Evolutionary conservation across 2,888 invertebrate genomes (phyloP), one percentile per base, ranked within the genome.

Genomic region (Mallateleia sp.): DNA sequence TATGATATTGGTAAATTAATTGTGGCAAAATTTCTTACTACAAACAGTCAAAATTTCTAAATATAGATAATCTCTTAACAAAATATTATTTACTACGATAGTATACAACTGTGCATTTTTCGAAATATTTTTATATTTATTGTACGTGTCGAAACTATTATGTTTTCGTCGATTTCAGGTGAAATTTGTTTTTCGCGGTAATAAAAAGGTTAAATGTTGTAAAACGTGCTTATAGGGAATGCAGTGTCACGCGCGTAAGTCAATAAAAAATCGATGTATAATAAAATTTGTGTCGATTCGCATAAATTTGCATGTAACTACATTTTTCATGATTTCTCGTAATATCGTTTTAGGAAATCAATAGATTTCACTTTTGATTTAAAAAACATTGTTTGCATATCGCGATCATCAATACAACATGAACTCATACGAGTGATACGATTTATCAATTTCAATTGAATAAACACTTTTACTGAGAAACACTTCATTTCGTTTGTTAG

Each of bases 261-360:
- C 77, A 81, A 81, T 77, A 72, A 81, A 81, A 77, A 81, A 81
- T 85, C 81, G 60, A 77, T 69, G 54, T 25, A 47, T 85, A 77
- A 85, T 85, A 34, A 67, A 81, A 81, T 85, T 71, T 81, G 34
- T 60, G 45, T 42, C 77, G 52, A 56, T 66, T 56, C 25, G 80
- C 66, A 81, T 77, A 72, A 72, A 85, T 85, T 85, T 80, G 80
- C 80, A 77, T 85, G 66, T 38, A 60, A 52, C 79, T 24, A 18
- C 24, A 64, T 66, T 45, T 50, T 67, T 67, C 38, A 9, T 20
- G 45, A 66, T 58, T 45, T 34, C 47, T 60, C 42, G 32, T 75
- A 81, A 81, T 45, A 15, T 60, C 64, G n/a, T 77, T 77, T 66
- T 47, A 4, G 18, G 15, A 14, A 50, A 79, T 67, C 79, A 56